Conservation (phyloP, 2,113 vertebrate genomes). For the Xenopus tropicalis region UCB_Xtro_10.0 CM004443.2:58282501-58283000, state of each 20-base stretch:
- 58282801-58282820: conserved; percentile 59
- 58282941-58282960: conserved; percentile 41
- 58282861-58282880: conserved; percentile 58
- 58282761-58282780: conserved; percentile 62
- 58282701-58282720: conserved; percentile 27
- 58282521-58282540: no score
- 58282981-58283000: conserved; percentile 41
- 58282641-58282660: no score
- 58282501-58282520: no score
- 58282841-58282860: conserved; percentile 53
- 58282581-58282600: no score
- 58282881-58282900: conserved; percentile 62
- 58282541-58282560: no score
- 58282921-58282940: conserved; percentile 50
- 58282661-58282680: no score
- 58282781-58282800: conserved; percentile 63
- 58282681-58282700: no score
- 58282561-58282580: no score
- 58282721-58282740: conserved; percentile 61
- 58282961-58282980: conserved; percentile 39
- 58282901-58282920: conserved; percentile 62
- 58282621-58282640: no score
- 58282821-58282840: conserved; percentile 56
- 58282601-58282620: no score
- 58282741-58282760: conserved; percentile 61